These are phyloP conservation scores for Caenorhabditis japonica DNA, from an alignment of 2,888 invertebrate genomes.

Conservation along the genomic window DNA sequence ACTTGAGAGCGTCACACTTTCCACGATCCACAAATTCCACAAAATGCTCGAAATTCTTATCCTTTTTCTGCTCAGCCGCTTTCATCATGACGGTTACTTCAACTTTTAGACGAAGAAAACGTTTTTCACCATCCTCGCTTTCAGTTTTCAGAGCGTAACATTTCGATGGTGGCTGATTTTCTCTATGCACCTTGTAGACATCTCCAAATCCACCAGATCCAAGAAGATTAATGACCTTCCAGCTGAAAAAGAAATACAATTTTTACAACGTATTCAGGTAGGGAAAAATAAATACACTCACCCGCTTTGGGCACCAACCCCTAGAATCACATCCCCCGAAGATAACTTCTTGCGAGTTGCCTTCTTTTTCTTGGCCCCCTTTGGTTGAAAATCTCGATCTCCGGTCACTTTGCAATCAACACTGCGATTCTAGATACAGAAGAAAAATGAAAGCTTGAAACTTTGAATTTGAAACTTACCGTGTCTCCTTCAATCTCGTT, in stretches of 20 bases:
- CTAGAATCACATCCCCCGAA: constrained; percentile 16
- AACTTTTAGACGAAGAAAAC: constrained; percentile 57
- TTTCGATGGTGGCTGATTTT: constrained; percentile 20
- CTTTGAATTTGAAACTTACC: constrained; percentile 2
- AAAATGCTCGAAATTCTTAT: constrained; percentile 49
- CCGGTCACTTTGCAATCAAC: constrained; percentile 27
- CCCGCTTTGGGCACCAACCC: constrained; percentile 20
- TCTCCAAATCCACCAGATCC: constrained; percentile 63
- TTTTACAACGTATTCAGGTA: too few species aligned
- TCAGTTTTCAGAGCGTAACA: constrained; percentile 62
- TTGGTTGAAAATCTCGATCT: constrained; percentile 15
- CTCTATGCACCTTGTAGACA: constrained; percentile 58
- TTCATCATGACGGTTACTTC: constrained; percentile 60
- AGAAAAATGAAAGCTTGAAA: neutral
- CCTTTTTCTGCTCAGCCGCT: constrained; percentile 32
- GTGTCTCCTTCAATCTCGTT: constrained; percentile 32
- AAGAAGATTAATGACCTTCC: constrained; percentile 51
- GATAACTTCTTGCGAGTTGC: constrained; percentile 25
- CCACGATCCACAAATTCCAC: constrained; percentile 60
- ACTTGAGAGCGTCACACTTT: constrained; percentile 51
- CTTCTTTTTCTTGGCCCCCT: constrained; percentile 3
- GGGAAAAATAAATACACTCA: neutral
- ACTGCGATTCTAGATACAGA: constrained; percentile 17
- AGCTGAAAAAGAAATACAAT: constrained; percentile 21
- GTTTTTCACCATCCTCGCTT: constrained; percentile 52